Evolutionary conservation across 2,888 invertebrate species (phyloP).

Genomic region (Monopis laevigella): DNA sequence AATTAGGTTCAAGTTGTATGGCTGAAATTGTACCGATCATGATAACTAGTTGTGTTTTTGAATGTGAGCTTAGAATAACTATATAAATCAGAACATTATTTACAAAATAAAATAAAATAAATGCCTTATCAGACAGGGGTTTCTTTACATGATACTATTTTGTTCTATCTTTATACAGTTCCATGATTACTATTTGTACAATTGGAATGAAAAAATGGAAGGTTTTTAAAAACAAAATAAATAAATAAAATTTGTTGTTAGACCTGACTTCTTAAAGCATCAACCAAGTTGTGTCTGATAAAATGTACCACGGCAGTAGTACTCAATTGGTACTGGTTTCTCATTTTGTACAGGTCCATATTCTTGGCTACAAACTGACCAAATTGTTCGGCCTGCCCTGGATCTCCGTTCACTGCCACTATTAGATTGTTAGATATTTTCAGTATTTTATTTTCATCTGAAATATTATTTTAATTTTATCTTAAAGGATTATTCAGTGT

Average conservation of each 20-base stretch:
- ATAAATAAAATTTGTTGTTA: no score
- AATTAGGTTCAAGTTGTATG: conserved; percentile 77
- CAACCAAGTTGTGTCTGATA: conserved; percentile 87
- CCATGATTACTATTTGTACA: no score
- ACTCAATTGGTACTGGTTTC: conserved; percentile 90
- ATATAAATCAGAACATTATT: no score
- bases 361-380: conserved; percentile 95
- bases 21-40: conserved; percentile 58
- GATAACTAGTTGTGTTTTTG: no score
- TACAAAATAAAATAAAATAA: no score
- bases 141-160: no score
- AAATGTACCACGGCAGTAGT: conserved; percentile 89
- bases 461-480: conserved; percentile 11
- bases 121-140: no score
- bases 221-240: no score
- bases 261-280: conserved; percentile 82
- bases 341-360: conserved; percentile 93
- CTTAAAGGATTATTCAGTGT: no score
- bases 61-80: no score
- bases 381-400: conserved; percentile 93
- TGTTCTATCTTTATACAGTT: no score
- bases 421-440: conserved; percentile 83
- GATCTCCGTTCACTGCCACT: conserved; percentile 90
- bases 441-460: conserved; percentile 92
- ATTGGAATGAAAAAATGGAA: no score